phyloP scores from a whole-genome alignment of 2,888 invertebrate genomes.

The Hypercompe scribonia region DNA sequence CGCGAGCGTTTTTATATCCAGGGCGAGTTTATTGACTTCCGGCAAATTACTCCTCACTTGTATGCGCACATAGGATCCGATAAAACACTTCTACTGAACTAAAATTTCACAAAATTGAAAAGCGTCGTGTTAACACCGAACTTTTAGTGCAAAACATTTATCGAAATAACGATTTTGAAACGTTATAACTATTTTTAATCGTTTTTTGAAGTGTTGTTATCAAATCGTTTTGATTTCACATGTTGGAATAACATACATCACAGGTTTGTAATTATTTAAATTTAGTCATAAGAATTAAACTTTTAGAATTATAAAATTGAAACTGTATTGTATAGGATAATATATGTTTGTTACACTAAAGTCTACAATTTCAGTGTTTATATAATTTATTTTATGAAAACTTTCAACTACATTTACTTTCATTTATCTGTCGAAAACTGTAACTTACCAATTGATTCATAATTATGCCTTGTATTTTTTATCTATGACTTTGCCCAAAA shows the following conservation, averaged over 20 bases:
- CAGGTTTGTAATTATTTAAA: neutral
- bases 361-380: too few species aligned
- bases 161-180: constrained; percentile 60
- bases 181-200: constrained; percentile 53
- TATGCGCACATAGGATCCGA: constrained; percentile 47
- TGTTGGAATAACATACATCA: constrained; percentile 27
- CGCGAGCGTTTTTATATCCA: constrained; percentile 38
- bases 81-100: constrained; percentile 60
- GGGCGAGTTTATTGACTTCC: constrained; percentile 19
- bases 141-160: constrained; percentile 60
- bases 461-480: too few species aligned
- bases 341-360: too few species aligned
- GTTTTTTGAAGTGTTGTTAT: constrained; percentile 48
- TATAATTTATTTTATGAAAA: too few species aligned
- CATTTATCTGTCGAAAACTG: too few species aligned
- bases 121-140: constrained; percentile 55
- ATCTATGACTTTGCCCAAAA: too few species aligned
- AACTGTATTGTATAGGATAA: too few species aligned
- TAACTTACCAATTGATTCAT: too few species aligned
- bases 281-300: neutral
- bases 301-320: neutral
- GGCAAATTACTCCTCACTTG: constrained; percentile 37
- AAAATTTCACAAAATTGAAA: constrained; percentile 67
- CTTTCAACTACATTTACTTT: too few species aligned
- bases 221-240: constrained; percentile 44